These are phyloP conservation scores for Eunapius fragilis DNA, from an alignment of 37 sponge, comb jelly and placozoan genomes.

Conservation along the genomic window DNA sequence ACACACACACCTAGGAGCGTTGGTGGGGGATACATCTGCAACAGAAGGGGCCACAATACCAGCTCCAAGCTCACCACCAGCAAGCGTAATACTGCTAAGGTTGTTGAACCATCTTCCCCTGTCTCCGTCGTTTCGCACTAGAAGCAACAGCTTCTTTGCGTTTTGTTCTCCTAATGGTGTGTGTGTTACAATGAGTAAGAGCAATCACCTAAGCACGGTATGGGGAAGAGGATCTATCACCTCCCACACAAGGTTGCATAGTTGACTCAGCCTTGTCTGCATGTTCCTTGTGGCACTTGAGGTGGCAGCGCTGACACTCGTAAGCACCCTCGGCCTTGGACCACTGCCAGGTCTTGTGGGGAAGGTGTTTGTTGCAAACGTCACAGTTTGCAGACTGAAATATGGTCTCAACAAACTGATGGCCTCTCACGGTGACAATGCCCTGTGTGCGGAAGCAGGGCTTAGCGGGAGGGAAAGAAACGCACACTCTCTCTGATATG, in stretches of 20 bases:
- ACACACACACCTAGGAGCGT: no score
- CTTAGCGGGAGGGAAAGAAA: not conserved
- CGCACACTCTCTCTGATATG: not conserved
- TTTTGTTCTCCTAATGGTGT: constrained; percentile 46
- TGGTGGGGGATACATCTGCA: no score
- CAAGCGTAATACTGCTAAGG: constrained; percentile 22
- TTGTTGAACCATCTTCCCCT: constrained; percentile 50
- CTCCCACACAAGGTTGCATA: constrained; percentile 71
- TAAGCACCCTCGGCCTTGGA: constrained; percentile 3
- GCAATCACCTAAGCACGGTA: not conserved
- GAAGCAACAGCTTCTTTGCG: constrained; percentile 55
- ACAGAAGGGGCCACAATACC: no score
- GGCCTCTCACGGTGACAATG: constrained; percentile 42
- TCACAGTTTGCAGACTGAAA: constrained; percentile 77
- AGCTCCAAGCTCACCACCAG: no score
- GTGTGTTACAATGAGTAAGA: not conserved
- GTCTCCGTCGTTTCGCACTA: constrained; percentile 40
- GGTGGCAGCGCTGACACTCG: constrained; percentile 81
- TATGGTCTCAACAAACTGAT: constrained; percentile 66
- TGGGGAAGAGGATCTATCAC: not conserved
- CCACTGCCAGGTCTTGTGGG: constrained; percentile 19
- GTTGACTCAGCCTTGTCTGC: constrained; percentile 37
- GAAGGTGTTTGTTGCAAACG: constrained; percentile 71
- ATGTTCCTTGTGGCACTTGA: constrained; percentile 82
- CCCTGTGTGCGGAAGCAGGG: not conserved